Base-by-base conservation (phyloP, 2,797 vertebrate genomes). In the Ctenopoma kingsleyae region DNA sequence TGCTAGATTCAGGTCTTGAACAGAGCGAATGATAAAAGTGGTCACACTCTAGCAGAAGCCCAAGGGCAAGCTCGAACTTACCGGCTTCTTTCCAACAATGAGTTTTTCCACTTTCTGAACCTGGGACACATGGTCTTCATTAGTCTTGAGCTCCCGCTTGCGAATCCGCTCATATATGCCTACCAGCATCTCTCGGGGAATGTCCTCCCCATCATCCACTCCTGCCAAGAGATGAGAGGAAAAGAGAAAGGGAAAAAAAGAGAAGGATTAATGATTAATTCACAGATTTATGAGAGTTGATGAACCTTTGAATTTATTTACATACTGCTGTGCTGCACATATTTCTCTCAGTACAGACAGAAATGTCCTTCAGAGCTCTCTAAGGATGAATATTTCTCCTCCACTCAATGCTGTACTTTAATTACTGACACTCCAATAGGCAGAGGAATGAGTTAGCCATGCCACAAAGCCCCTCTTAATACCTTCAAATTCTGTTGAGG, bases 101-200 rank as follows among this genome's bases (percentile, higher is more conserved):
- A 99, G 96, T 74, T 99, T 98, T 83, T 99, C 98, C 88, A 99
- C 98, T 91, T 99, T 99, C 92, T 99, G 97, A 82, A 99, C 98
- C 77, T 99, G 98, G 17, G 98, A 99, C 64, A 99, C 97, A 0
- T 99, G 98, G 91, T 99, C 98, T 92, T 99, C 97, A 0, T 97
- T 99, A 16, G 98, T 98, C 87, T 97, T 98, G 67, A 99, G 95
- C 81, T 99, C 98, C 6, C 96, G 94, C 78, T 98, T 99, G 51
- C 95, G 95, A 87, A 99, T 99, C 54, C 98, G 92, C 86, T 99
- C 97, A 1, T 99, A 99, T 89, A 99, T 99, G 10, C 98, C 97
- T 0, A 97, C 94, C 36, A 99, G 92, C 95, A 96, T 98, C 84
- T 98, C 97, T 40, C 97, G 90, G 0, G 98, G 98, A 72, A 99